Base-by-base conservation (phyloP, 2,113 vertebrate species). In the Pteruthius melanotis region DNA sequence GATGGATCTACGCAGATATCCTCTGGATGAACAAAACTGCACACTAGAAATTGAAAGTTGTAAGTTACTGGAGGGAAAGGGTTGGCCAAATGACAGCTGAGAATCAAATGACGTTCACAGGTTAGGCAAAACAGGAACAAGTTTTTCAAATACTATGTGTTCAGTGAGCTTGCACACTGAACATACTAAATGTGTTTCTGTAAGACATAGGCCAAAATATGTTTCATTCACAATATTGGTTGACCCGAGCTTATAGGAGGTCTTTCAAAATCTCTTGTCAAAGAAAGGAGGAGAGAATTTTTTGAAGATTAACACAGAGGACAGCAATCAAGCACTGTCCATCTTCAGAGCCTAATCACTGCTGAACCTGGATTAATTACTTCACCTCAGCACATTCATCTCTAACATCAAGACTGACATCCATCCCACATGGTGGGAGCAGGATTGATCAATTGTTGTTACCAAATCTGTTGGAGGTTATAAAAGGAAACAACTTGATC, bases 21-120 rank as follows among this genome's bases (percentile, higher is more conserved):
- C 99, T 18, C 97, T 99, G 96, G 99, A 99, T 93, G 99, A 99
- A 89, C 99, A 99, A 94, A 99, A 99, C 90, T 99, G 99, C 97
- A 99, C 99, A 18, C 94, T 99, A 97, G 99, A 99, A 96, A 99
- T 99, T 80, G 99, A 99, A 97, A 99, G 99, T 44, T 99, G 99
- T 99, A 94, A 99, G 99, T 99, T 93, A 42, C 44, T 90, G 87
- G 90, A 79, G 93, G 96, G 69, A 90, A 88, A 50, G 72, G 92
- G 89, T 72, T 92, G 83, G 23, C 33, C 40, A 95, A 81, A 77
- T 57, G 49, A 56, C n/a, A 76, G 28, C 44, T 71, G 76, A 63
- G 37, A 31, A 53, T 28, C 75, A 56, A 89, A 89, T 21, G 8
- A 28, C 31, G 13, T 70, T 69, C 33, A 19, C 3, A 13, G 68